A percentile compares a stretch with the other conserved stretches of the same genome.
Conservation (phyloP, 2,113 vertebrate species). For the Solenodon paradoxus region DNA sequence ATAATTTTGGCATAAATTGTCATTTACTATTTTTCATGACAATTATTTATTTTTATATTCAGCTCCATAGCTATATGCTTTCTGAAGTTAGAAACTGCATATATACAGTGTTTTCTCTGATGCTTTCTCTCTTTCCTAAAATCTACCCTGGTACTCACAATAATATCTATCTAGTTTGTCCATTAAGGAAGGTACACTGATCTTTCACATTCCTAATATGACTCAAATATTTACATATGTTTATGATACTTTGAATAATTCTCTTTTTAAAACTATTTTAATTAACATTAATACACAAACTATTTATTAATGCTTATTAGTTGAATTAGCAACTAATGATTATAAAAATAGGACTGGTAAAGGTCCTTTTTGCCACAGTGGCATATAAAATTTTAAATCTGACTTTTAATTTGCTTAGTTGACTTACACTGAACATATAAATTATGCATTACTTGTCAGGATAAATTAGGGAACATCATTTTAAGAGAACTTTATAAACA, state of each 20-base stretch:
- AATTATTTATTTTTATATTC: background rate
- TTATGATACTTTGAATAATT: too few relatives aligned
- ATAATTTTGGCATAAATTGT: background rate
- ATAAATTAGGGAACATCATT: background rate
- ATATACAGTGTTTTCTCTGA: background rate
- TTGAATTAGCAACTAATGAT: background rate
- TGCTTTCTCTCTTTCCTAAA: background rate
- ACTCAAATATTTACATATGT: background rate
- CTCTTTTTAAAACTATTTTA: too few relatives aligned
- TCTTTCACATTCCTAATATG: background rate
- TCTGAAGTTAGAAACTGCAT: background rate
- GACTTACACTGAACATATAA: background rate
- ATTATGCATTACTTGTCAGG: background rate
- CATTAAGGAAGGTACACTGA: background rate
- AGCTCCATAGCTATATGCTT: background rate
- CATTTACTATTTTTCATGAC: background rate
- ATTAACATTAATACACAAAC: too few relatives aligned
- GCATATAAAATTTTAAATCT: background rate
- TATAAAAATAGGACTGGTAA: background rate
- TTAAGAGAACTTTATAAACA: constrained; percentile 25
- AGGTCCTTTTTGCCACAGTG: background rate
- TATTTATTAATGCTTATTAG: background rate
- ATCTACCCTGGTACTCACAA: background rate
- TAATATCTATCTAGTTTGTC: background rate
- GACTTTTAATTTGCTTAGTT: background rate